phyloP scores from a whole-genome alignment of 53 echinoderm and acorn worm species.

The Arbacia lixula region DNA sequence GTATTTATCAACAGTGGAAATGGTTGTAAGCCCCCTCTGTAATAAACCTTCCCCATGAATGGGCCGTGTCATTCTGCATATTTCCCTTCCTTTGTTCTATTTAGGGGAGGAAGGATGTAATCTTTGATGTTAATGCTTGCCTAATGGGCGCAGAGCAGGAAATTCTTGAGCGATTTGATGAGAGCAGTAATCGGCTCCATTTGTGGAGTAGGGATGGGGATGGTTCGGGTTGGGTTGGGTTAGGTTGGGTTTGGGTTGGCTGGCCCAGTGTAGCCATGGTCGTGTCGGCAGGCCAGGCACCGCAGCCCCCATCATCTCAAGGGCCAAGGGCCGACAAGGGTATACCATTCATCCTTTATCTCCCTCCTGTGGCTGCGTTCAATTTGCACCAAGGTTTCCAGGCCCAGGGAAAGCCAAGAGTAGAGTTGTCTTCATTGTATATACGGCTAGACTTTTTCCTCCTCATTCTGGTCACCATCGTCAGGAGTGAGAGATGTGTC shows the following conservation, averaged over 20 bases:
- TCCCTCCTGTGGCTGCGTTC: slow-evolving; percentile 33
- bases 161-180: neutral
- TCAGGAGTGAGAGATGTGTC: too few species aligned
- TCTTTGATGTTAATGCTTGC: slow-evolving; percentile 1
- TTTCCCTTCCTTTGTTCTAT: neutral
- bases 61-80: too few species aligned
- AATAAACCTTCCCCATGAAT: too few species aligned
- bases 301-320: neutral
- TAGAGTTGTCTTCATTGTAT: too few species aligned
- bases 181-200: slow-evolving; percentile 22
- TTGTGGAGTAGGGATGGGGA: too few species aligned
- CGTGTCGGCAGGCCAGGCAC: neutral
- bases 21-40: too few species aligned
- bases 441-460: too few species aligned
- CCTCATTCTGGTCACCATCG: too few species aligned
- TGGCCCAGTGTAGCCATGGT: too few species aligned
- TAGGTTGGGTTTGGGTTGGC: too few species aligned
- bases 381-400: slow-evolving; percentile 51
- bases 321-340: slow-evolving; percentile 50
- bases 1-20: too few species aligned
- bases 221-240: too few species aligned
- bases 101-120: slow-evolving; percentile 1
- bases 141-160: neutral
- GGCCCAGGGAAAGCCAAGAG: neutral
- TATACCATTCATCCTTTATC: slow-evolving; percentile 54